A percentile compares a stretch with the other conserved stretches of the same genome.
phyloP scores from a whole-genome alignment of 1,140 invertebrate genomes.

The Probaryconus sp. region DNA sequence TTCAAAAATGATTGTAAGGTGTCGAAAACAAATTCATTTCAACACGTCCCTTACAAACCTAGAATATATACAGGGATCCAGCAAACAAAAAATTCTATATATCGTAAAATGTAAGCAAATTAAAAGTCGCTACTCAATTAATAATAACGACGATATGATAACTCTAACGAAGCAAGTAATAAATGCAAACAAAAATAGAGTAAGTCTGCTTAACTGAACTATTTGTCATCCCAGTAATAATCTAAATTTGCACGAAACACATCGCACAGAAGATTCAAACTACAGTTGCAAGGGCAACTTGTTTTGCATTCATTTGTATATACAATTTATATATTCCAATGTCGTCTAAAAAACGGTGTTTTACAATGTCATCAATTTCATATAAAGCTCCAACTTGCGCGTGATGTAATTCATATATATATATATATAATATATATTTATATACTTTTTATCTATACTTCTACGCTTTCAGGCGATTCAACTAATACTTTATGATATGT shows the following conservation, averaged over 20 bases:
- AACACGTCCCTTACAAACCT: conserved; percentile 33
- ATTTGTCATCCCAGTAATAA: no score
- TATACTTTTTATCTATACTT: conserved; percentile 67
- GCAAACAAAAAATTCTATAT: no score
- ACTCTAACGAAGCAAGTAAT: no score
- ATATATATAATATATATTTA: conserved; percentile 66
- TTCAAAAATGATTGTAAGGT: not conserved
- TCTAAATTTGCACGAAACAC: conserved; percentile 44
- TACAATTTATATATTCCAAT: conserved; percentile 34
- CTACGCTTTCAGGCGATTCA: conserved; percentile 77
- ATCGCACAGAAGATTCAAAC: conserved; percentile 27
- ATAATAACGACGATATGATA: no score
- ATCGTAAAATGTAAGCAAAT: no score
- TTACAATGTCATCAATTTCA: conserved; percentile 24
- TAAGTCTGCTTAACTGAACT: not conserved
- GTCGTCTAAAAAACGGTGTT: conserved; percentile 16
- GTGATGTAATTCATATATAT: conserved; percentile 67
- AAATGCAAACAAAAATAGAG: not conserved
- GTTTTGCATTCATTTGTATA: conserved; percentile 35
- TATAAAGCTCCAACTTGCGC: conserved; percentile 70
- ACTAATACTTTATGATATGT: conserved; percentile 78
- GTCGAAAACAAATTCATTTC: conserved; percentile 18
- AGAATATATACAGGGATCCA: no score
- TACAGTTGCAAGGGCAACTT: no score
- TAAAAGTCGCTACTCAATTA: no score